These are phyloP conservation scores for Scolanthus callimorphus DNA, from an alignment of 92 coral and sea anemone genomes.

Conservation along the genomic window DNA sequence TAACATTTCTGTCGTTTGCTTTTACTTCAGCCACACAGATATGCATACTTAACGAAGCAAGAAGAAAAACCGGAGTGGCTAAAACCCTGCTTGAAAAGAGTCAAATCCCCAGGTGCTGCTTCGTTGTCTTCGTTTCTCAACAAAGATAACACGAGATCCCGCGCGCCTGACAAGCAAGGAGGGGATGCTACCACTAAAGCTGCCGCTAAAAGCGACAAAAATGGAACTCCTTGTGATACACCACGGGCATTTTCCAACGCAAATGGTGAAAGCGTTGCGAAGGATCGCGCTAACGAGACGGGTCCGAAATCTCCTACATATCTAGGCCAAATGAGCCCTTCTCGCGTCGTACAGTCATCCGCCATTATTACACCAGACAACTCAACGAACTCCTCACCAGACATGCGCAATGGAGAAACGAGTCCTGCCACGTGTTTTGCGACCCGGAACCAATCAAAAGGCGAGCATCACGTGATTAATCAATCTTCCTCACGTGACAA, in stretches of 20 bases:
- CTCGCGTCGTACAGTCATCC: slow-evolving; percentile 14
- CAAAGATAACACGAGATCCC: slow-evolving; percentile 24
- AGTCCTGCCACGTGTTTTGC: slow-evolving; percentile 14
- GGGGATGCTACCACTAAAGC: background rate
- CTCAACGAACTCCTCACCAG: slow-evolving; percentile 3
- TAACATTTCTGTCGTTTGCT: background rate
- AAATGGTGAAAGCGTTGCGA: slow-evolving; percentile 2
- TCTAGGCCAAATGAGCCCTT: slow-evolving; percentile 14
- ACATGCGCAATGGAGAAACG: slow-evolving; percentile 8
- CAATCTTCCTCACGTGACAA: background rate
- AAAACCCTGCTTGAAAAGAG: slow-evolving; percentile 34
- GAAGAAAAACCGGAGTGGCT: slow-evolving; percentile 63
- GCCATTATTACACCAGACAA: slow-evolving; percentile 15
- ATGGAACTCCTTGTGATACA: background rate
- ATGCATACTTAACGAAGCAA: slow-evolving; percentile 1
- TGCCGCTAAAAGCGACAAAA: background rate
- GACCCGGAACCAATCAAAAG: slow-evolving; percentile 5
- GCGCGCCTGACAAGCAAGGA: slow-evolving; percentile 2
- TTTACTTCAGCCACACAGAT: background rate
- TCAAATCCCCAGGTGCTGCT: slow-evolving; percentile 6
- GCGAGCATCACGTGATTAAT: slow-evolving; percentile 4
- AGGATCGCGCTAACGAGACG: slow-evolving; percentile 3
- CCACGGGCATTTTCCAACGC: background rate
- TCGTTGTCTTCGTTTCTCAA: slow-evolving; percentile 33
- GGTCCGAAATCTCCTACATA: slow-evolving; percentile 11